phyloP scores from a whole-genome alignment of 2,797 vertebrate genomes.

The Lycodopsis pacificus region DNA sequence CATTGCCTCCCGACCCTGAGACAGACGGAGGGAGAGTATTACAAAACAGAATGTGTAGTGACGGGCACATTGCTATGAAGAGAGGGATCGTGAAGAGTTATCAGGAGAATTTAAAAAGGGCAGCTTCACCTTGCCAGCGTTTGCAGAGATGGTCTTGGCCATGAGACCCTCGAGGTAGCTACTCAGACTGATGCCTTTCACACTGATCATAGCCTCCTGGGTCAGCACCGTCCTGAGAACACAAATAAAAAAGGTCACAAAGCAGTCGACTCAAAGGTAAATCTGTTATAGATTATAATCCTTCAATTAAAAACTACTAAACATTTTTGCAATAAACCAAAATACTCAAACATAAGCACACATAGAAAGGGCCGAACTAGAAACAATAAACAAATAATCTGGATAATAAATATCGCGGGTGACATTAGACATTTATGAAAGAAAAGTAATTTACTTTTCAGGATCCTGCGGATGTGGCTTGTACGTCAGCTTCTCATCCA shows the following conservation, averaged over 20 bases:
- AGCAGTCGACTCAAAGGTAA: background rate
- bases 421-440: background rate
- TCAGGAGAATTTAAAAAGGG: background rate
- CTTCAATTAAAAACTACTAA: background rate
- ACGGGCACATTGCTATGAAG: background rate
- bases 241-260: background rate
- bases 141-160: constrained; percentile 95
- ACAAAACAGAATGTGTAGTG: background rate
- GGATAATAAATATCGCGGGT: background rate
- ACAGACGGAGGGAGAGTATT: constrained; percentile 9
- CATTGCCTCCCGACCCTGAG: constrained; percentile 96
- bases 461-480: constrained; percentile 94
- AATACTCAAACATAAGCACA: background rate
- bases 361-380: background rate
- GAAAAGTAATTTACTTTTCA: constrained; percentile 86
- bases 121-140: constrained; percentile 90
- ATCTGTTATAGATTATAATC: background rate
- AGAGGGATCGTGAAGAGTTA: background rate
- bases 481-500: constrained; percentile 95
- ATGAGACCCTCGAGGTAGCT: constrained; percentile 97
- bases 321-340: background rate
- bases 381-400: background rate
- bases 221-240: constrained; percentile 91
- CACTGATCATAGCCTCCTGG: constrained; percentile 96
- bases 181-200: constrained; percentile 96